Percentiles rank a stretch among this genome's conserved stretches.
Conservation (phyloP, 2,888 invertebrate species). For the Meta bourneti region DNA sequence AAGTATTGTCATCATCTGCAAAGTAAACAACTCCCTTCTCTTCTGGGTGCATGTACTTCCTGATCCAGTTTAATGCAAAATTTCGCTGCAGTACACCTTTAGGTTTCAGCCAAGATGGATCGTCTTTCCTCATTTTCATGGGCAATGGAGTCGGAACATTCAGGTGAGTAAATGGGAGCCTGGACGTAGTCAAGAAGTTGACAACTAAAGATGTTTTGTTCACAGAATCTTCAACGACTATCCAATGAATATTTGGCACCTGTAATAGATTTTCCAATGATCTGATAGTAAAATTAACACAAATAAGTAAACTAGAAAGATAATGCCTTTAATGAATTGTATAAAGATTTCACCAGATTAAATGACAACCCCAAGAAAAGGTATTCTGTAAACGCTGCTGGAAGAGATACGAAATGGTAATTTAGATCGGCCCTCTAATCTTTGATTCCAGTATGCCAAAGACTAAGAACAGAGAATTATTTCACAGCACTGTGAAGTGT, state of each 20-base stretch:
- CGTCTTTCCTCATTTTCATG: slow-evolving; percentile 86
- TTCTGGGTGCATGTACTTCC: slow-evolving; percentile 73
- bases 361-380: no score
- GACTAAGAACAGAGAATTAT: no score
- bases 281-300: not conserved
- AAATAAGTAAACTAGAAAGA: no score
- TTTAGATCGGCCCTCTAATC: no score
- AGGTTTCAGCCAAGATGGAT: slow-evolving; percentile 89
- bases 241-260: slow-evolving; percentile 94
- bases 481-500: no score
- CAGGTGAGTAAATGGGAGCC: slow-evolving; percentile 86
- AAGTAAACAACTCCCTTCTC: slow-evolving; percentile 91
- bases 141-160: slow-evolving; percentile 86
- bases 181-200: slow-evolving; percentile 86
- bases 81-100: slow-evolving; percentile 96
- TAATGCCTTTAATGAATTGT: no score
- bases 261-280: not conserved
- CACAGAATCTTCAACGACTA: slow-evolving; percentile 92
- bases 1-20: slow-evolving; percentile 98
- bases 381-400: no score
- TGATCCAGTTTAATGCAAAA: slow-evolving; percentile 79
- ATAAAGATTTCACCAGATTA: no score
- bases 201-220: slow-evolving; percentile 87
- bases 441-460: no score
- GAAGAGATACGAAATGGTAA: no score